Evolutionary conservation across 1,140 invertebrate species (phyloP).

Genomic region (Ooceraea biroi): DNA sequence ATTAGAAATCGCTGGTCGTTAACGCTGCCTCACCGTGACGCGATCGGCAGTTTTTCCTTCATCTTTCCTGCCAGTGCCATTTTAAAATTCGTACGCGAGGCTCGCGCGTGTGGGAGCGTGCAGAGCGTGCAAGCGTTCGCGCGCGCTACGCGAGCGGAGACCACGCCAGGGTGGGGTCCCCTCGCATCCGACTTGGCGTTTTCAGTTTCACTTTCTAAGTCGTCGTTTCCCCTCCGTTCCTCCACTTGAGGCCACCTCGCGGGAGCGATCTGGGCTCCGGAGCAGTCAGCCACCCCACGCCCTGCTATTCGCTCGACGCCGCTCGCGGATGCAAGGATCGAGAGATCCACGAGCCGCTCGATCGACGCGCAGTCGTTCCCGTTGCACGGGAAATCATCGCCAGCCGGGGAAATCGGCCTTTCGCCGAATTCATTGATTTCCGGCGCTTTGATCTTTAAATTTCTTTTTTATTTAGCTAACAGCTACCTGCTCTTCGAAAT

Average conservation of each 20-base stretch:
- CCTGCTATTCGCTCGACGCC: constrained; percentile 70
- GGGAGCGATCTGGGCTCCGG: constrained; percentile 70
- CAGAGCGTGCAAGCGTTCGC: constrained; percentile 14
- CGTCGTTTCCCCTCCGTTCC: constrained; percentile 63
- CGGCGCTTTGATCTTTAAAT: not conserved
- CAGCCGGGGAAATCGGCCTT: not conserved
- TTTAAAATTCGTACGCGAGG: constrained; percentile 24
- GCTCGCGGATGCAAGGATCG: constrained; percentile 66
- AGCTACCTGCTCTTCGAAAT: too few species aligned
- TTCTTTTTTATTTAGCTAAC: not conserved
- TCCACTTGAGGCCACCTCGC: constrained; percentile 71
- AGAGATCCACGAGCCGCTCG: constrained; percentile 60
- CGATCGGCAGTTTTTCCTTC: not conserved
- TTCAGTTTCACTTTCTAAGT: constrained; percentile 84
- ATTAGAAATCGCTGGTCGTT: not conserved
- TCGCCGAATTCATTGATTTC: constrained; percentile 14
- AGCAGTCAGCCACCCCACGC: constrained; percentile 73
- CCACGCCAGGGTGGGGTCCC: constrained; percentile 82
- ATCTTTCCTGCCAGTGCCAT: constrained; percentile 15
- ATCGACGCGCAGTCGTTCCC: constrained; percentile 41
- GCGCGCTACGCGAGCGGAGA: constrained; percentile 68
- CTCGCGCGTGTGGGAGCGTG: constrained; percentile 34
- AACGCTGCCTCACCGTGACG: not conserved
- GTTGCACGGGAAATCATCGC: constrained; percentile 31
- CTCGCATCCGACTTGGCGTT: constrained; percentile 81